These are phyloP conservation scores for Slavum lentiscoides DNA, from an alignment of 2,888 invertebrate species.

Conservation along the genomic window DNA sequence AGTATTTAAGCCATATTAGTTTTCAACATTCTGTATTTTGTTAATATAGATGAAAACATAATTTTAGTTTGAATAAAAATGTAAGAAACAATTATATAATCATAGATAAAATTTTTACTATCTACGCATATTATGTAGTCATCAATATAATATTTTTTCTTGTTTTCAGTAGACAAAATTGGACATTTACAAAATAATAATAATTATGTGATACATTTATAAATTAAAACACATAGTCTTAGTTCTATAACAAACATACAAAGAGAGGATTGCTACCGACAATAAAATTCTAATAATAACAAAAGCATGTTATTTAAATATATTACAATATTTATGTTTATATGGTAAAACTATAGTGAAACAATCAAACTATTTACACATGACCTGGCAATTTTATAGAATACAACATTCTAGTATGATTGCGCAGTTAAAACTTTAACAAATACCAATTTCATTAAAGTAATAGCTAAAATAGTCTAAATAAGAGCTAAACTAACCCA, in stretches of 20 bases:
- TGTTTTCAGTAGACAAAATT: too few species aligned
- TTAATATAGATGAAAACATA: too few species aligned
- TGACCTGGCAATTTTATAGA: background rate
- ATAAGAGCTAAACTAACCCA: background rate
- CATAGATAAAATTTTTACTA: too few species aligned
- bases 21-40: too few species aligned
- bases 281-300: background rate
- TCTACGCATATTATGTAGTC: too few species aligned
- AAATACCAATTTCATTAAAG: background rate
- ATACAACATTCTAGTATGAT: background rate
- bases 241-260: background rate
- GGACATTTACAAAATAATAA: too few species aligned
- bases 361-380: background rate
- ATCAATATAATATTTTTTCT: too few species aligned
- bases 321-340: slow-evolving; percentile 4
- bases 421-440: background rate
- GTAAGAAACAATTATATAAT: too few species aligned
- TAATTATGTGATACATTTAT: too few species aligned
- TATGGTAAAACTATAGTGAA: background rate
- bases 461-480: background rate
- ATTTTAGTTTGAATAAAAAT: too few species aligned
- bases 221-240: background rate
- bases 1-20: too few species aligned
- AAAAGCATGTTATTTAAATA: background rate
- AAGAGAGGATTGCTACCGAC: background rate